These are phyloP conservation scores for Chrysochloris asiatica DNA, from an alignment of 2,113 vertebrate genomes.

Conservation along the genomic window DNA sequence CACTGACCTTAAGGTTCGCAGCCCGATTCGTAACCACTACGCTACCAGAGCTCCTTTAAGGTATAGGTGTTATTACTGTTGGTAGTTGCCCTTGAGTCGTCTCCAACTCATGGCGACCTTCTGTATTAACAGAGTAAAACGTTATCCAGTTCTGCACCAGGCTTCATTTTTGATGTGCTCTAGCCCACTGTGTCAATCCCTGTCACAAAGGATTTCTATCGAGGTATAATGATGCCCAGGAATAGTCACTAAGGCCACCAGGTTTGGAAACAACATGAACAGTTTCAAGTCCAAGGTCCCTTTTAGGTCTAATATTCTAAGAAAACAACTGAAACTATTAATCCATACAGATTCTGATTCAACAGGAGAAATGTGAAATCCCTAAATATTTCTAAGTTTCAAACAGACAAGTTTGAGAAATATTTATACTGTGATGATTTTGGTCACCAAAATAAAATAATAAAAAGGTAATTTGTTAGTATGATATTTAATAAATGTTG, in stretches of 20 bases:
- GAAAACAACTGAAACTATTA: neutral
- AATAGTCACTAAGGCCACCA: neutral
- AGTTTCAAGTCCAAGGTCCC: neutral
- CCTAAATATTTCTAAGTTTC: neutral
- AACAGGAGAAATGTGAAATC: neutral
- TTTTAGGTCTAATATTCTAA: constrained; percentile 4
- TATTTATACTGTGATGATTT: neutral
- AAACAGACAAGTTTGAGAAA: neutral
- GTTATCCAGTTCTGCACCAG: neutral
- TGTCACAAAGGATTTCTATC: neutral
- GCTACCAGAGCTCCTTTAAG: no score
- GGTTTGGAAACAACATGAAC: neutral
- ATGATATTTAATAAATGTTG: neutral
- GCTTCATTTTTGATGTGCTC: neutral
- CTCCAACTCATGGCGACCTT: neutral
- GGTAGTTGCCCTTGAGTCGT: neutral
- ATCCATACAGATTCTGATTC: neutral
- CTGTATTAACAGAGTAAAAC: neutral
- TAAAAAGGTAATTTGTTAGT: neutral
- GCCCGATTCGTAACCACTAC: no score
- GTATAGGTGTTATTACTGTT: neutral
- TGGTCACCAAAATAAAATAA: constrained; percentile 17
- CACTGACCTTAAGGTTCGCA: no score
- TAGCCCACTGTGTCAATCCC: neutral
- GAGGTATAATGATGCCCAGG: no score